Evolutionary conservation across 2,888 invertebrate species (phyloP), one percentile per base, ranked within the genome.

Genomic region (Andricus curvator): DNA sequence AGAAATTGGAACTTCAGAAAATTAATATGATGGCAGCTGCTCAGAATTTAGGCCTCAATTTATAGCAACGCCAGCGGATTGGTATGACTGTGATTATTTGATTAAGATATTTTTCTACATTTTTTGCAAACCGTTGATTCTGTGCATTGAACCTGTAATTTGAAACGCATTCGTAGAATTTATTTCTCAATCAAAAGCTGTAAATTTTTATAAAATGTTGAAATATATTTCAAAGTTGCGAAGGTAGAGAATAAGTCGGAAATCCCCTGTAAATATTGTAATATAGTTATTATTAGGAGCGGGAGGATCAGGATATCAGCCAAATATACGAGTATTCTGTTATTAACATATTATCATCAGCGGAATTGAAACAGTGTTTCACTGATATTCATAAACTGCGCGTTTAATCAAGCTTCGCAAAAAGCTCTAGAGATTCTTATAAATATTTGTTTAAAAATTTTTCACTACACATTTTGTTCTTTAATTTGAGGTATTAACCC

Each of bases 1-100:
- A 84, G 29, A 84, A 87, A 65, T 67, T 88, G 65, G 86, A 86
- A 51, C 20, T 86, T 20, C 79, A 83, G n/a, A 86, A 82, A 33
- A 66, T 76, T 48, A 85, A 87, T 51, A 65, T 86, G 22, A 60
- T 85, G 5, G 82, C 87, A 3, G 83, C 86, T 1, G 84, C 84
- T 2, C 84, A 85, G 22, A 29, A 74, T 51, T 6, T 74, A 13
- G 37, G 74, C 51, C n/a, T 74, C 15, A 56, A 56, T 56, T 11
- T 51, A 11, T 56, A 74, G 33, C 74, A 56, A 37, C 6, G 4
- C 0, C 1, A 33, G 29, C 9, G 2, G n/a, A 20, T 29, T 74
- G n/a, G 48, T 25, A 11, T 51, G 29, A 4, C 4, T 11, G 20
- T 70, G 8, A 9, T 8, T 56, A 11, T 74, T 74, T 51, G 6